Conservation (phyloP, 2,888 invertebrate genomes). For the Tupiocoris notatus region DNA sequence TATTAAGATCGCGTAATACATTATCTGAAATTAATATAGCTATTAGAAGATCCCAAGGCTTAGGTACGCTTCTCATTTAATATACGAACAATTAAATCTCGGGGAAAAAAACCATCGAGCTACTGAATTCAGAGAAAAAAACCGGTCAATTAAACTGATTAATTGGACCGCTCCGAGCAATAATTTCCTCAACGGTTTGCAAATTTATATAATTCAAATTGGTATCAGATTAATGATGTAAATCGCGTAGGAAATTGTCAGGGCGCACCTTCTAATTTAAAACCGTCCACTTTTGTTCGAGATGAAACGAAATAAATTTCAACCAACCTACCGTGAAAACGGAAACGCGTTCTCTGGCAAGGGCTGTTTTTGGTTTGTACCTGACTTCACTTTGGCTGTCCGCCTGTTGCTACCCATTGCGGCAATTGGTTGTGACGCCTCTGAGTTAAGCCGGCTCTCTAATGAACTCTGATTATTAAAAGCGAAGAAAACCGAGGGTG, state of each 20-base stretch:
- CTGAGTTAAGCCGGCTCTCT: conserved; percentile 21
- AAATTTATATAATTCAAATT: not conserved
- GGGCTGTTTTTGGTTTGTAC: not conserved
- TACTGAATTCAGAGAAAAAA: too few species aligned
- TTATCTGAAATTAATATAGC: too few species aligned
- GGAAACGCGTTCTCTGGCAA: conserved; percentile 2
- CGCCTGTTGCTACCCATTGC: conserved; percentile 10
- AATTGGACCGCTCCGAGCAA: not conserved
- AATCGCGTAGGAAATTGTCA: not conserved
- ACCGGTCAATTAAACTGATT: not conserved
- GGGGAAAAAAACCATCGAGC: not conserved
- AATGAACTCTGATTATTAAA: conserved; percentile 15
- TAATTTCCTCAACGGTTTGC: not conserved
- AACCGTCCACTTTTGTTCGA: not conserved
- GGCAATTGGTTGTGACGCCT: conserved; percentile 7
- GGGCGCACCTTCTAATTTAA: not conserved
- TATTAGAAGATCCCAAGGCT: too few species aligned
- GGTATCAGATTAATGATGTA: not conserved
- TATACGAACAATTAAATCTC: too few species aligned
- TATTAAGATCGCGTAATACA: too few species aligned
- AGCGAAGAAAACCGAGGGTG: not conserved
- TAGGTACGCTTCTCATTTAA: too few species aligned
- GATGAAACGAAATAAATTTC: conserved; percentile 8
- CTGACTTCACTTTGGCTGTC: not conserved
- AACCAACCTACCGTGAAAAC: conserved; percentile 16